These are phyloP conservation scores for Malacoraja senta DNA, from an alignment of 2,797 vertebrate species.

Conservation along the genomic window DNA sequence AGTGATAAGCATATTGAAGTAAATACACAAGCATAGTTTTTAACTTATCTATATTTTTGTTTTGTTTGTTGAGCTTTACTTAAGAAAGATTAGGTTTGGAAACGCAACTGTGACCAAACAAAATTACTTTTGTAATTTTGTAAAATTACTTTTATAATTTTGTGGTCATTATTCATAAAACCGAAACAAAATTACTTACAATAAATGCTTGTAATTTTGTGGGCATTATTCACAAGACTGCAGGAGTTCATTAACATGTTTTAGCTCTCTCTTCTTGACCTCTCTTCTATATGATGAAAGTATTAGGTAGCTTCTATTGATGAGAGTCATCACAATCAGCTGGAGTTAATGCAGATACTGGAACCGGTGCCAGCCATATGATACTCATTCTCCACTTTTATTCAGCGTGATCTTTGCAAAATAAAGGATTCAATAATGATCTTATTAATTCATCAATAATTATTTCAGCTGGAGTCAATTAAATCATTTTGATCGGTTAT, in stretches of 20 bases:
- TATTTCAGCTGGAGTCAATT: conserved; percentile 9
- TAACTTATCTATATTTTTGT: neutral
- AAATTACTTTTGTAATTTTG: neutral
- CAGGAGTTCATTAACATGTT: conserved; percentile 22
- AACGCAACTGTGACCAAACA: neutral
- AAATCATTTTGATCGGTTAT: conserved; percentile 20
- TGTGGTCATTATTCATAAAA: conserved; percentile 1
- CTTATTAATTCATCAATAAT: conserved; percentile 36
- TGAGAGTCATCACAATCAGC: neutral
- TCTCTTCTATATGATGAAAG: conserved; percentile 24
- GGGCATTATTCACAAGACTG: neutral
- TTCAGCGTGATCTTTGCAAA: conserved; percentile 20
- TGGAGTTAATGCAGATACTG: conserved; percentile 13
- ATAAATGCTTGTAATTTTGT: neutral
- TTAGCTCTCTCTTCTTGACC: neutral
- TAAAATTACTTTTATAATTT: no score
- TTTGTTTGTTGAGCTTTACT: neutral
- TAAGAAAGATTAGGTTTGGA: neutral
- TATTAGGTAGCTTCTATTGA: neutral
- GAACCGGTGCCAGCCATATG: neutral
- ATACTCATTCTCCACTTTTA: neutral
- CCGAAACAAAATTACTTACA: neutral
- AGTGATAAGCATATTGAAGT: neutral
- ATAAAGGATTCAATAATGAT: conserved; percentile 30
- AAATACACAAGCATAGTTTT: neutral